phyloP scores from a whole-genome alignment of 2,888 invertebrate genomes.

The Ashinkailepas kermadecensis region DNA sequence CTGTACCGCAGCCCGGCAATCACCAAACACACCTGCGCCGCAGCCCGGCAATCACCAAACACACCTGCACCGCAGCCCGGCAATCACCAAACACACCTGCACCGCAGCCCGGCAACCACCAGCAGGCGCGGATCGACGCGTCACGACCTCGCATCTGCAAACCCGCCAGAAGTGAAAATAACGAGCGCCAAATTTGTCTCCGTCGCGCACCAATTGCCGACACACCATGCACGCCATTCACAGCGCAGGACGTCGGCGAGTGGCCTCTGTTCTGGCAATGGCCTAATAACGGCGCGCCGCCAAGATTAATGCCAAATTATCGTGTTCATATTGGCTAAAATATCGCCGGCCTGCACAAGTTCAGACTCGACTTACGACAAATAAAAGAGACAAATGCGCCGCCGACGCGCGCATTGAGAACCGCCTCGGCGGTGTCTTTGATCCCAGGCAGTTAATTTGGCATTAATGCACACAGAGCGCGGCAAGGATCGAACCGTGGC shows the following conservation, averaged over 20 bases:
- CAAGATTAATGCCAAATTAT: constrained; percentile 15
- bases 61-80: no score
- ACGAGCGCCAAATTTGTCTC: not conserved
- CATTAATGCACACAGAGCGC: constrained; percentile 16
- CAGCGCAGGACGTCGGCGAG: not conserved
- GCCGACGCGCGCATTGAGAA: not conserved
- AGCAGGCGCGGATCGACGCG: not conserved
- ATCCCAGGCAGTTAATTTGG: not conserved
- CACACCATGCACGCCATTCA: not conserved
- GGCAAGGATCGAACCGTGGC: constrained; percentile 1
- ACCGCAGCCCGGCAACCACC: no score
- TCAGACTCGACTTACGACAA: not conserved
- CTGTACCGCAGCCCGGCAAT: no score
- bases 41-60: no score
- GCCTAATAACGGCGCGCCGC: not conserved
- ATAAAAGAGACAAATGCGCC: not conserved
- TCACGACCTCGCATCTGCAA: not conserved
- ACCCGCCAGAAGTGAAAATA: not conserved
- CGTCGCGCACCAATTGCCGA: not conserved
- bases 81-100: no score
- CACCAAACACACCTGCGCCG: no score
- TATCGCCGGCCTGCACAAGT: constrained; percentile 12
- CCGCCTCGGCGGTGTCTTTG: not conserved
- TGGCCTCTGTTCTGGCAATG: not conserved
- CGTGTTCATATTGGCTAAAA: constrained; percentile 15